Percentiles rank a stretch among this genome's conserved stretches.
Conservation (phyloP, 2,113 vertebrate species). For the Rhinogobius similis region DNA sequence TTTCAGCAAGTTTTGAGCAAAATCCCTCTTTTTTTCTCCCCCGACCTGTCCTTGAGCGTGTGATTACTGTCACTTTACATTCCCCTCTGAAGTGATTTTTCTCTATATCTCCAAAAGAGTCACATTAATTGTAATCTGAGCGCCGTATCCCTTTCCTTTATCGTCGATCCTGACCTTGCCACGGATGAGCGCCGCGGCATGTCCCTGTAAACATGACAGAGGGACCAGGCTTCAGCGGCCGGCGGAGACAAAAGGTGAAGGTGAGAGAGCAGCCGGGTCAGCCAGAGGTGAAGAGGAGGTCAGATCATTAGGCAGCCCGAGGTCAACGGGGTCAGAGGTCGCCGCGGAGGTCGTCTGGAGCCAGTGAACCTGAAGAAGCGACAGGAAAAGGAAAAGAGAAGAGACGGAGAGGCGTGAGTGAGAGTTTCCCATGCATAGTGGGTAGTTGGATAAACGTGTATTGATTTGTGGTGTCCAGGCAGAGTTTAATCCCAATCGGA, state of each 20-base stretch:
- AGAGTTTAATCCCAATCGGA: conserved; percentile 47
- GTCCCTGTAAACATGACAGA: neutral
- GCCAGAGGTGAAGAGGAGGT: conserved; percentile 37
- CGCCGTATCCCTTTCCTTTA: neutral
- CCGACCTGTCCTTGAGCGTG: neutral
- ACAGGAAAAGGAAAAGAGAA: conserved; percentile 10
- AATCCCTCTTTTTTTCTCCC: too few relatives aligned
- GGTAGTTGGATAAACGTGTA: conserved; percentile 44
- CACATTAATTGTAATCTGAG: neutral
- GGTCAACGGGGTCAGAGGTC: conserved; percentile 55
- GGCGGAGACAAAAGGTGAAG: conserved; percentile 45
- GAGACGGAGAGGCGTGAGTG: conserved; percentile 1
- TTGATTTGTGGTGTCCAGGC: conserved; percentile 52
- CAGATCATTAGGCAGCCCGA: conserved; percentile 58
- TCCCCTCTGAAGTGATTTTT: neutral
- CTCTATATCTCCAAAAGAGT: neutral
- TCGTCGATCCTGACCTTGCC: neutral
- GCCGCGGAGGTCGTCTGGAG: conserved; percentile 2
- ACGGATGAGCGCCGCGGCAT: neutral
- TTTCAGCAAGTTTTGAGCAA: too few relatives aligned
- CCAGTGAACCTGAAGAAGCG: conserved; percentile 20
- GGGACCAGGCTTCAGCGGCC: neutral
- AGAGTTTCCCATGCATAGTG: conserved; percentile 34
- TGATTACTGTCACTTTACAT: neutral
- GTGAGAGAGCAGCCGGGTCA: conserved; percentile 49